Percentiles rank a stretch among this genome's conserved stretches.
Evolutionary conservation across 2,113 vertebrate species (phyloP).

Genomic region (Cebidichthys violaceus): DNA sequence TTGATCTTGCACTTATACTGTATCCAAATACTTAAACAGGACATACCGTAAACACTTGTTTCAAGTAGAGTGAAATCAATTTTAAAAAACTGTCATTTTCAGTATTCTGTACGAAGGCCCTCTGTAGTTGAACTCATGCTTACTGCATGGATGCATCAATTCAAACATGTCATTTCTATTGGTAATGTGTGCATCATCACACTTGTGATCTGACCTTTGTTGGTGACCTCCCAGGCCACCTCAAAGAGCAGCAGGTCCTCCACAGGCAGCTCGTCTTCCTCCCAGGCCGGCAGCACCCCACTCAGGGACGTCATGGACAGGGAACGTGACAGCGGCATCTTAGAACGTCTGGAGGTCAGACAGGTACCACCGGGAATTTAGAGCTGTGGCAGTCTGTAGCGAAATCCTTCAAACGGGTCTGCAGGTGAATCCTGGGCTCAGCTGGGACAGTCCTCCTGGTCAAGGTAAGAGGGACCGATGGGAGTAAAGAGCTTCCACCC

Average conservation of each 20-base stretch:
- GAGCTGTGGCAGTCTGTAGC: neutral
- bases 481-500: constrained; percentile 11
- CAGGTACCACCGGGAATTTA: neutral
- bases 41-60: neutral
- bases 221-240: constrained; percentile 95
- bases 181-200: neutral
- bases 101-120: neutral
- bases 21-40: neutral
- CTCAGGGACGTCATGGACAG: constrained; percentile 93
- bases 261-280: constrained; percentile 89
- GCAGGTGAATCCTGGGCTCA: constrained; percentile 29
- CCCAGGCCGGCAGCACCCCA: constrained; percentile 88
- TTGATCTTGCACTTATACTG: neutral
- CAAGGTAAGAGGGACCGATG: constrained; percentile 10
- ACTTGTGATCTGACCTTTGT: constrained; percentile 89
- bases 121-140: neutral
- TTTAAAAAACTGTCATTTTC: no score
- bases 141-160: neutral
- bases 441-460: constrained; percentile 17
- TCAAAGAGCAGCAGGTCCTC: constrained; percentile 94
- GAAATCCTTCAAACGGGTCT: neutral
- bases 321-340: constrained; percentile 91
- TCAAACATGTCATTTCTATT: neutral
- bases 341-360: neutral
- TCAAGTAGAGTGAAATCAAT: neutral